Evolutionary conservation across 2,113 vertebrate species (phyloP).

Genomic region (Chunga burmeisteri): DNA sequence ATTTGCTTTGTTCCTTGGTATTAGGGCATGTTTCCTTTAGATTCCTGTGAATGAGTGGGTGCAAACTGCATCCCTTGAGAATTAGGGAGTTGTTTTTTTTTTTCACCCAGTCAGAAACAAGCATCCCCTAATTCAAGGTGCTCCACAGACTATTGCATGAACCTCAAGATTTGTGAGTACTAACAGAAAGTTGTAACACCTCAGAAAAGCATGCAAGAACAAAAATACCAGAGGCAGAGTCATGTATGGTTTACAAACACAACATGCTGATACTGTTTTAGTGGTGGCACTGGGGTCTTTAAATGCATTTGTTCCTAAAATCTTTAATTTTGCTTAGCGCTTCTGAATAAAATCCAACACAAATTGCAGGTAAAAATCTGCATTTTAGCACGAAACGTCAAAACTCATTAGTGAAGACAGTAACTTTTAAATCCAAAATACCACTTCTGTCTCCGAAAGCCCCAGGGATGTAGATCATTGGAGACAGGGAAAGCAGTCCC

Average conservation of each 20-base stretch:
- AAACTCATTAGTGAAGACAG: not conserved
- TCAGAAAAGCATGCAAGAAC: not conserved
- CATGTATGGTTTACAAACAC: not conserved
- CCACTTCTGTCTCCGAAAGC: not conserved
- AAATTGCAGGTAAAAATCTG: not conserved
- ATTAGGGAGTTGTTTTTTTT: rapidly evolving
- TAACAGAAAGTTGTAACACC: not conserved
- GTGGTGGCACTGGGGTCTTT: not conserved
- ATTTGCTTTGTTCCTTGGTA: not conserved
- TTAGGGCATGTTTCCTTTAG: not conserved
- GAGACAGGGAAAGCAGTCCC: not conserved
- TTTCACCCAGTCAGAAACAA: not conserved
- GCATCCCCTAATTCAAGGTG: not conserved
- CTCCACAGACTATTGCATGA: not conserved
- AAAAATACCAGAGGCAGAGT: not conserved
- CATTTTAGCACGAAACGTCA: not conserved
- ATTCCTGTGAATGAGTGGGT: not conserved
- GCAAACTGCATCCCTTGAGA: not conserved
- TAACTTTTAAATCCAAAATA: not conserved
- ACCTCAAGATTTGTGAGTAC: not conserved
- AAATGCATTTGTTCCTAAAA: not conserved
- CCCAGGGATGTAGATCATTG: not conserved
- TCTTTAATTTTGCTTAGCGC: not conserved
- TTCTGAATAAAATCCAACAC: not conserved
- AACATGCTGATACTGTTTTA: not conserved